A percentile compares a stretch with the other conserved stretches of the same genome.
Conservation (phyloP, 2,888 invertebrate genomes). For the Rhorus exstirpatorius region DNA sequence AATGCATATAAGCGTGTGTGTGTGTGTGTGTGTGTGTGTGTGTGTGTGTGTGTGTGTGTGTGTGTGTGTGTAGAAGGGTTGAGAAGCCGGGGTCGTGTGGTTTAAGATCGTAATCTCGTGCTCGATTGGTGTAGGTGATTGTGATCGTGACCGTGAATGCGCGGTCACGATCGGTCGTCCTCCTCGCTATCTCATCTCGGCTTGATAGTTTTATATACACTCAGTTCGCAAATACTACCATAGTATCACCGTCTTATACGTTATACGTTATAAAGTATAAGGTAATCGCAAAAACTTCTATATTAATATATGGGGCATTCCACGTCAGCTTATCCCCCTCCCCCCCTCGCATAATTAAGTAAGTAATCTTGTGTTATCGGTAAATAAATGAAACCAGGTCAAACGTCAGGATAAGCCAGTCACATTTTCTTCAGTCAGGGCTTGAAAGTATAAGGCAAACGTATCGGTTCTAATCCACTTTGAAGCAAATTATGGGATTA, state of each 20-base stretch:
- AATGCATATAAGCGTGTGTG: not conserved
- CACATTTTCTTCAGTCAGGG: not conserved
- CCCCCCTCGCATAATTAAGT: slow-evolving; percentile 8
- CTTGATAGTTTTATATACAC: slow-evolving; percentile 40
- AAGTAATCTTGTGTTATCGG: not conserved
- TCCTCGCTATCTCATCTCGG: slow-evolving; percentile 55
- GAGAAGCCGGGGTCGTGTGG: slow-evolving; percentile 44
- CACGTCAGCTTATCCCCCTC: not conserved
- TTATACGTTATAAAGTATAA: not conserved
- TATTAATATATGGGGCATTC: slow-evolving; percentile 6
- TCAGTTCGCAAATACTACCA: slow-evolving; percentile 14
- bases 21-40: not conserved
- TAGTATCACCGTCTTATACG: slow-evolving; percentile 34
- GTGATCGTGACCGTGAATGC: slow-evolving; percentile 67
- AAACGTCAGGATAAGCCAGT: not conserved
- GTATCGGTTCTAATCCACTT: too few relatives aligned
- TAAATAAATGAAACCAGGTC: not conserved
- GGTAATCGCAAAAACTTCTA: not conserved
- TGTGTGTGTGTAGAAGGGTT: not conserved
- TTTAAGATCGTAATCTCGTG: slow-evolving; percentile 65
- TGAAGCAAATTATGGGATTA: too few relatives aligned
- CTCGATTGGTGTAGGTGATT: slow-evolving; percentile 69
- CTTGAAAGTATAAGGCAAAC: too few relatives aligned
- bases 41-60: not conserved
- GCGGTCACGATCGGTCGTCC: slow-evolving; percentile 67